Base-by-base conservation (phyloP, 2,113 vertebrate genomes). In the Microcebus griseorufus region DNA sequence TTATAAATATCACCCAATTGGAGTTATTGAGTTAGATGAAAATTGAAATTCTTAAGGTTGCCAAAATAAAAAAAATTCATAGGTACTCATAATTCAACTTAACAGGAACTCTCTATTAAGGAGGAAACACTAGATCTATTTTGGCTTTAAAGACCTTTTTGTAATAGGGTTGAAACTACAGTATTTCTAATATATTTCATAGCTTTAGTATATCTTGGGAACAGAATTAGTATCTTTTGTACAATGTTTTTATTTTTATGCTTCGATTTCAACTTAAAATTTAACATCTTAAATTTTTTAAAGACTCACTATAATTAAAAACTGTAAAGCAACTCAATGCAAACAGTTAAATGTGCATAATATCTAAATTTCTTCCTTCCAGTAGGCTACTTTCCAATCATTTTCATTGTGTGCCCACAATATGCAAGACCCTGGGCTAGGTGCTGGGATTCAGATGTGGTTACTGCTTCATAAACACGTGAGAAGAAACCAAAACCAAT, bases 261-360 rank as follows among this genome's bases (percentile, higher is more conserved):
- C 22, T 86, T 89, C 25, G 42, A 82, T 86, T 92, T 92, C 64
- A 79, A 29, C 27, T 89, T 76, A 88, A 95, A 78, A 82, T 81
- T 89, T 89, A 79, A 89, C 51, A 32, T 64, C 78, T 75, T 67
- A 67, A 64, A 34, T 34, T n/a, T 78, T 16, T 65, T 29, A 48
- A 76, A 76, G 83, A 65, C 22, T 92, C 34, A 48, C 48, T 90
- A 7, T 89, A 86, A 70, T 89, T 60, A 94, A 64, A 90, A 85
- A 20, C 37, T 69, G 8, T 48, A 64, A 70, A 53, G 37, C 29
- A 65, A 70, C 16, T 64, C 18, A 58, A 6, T 79, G 34, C 29
- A 73, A 60, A 37, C 58, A 42, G 72, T 81, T 92, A 75, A 81
- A 39, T 25, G 58, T 64, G 37, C 12, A 37, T 39, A 64, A 18